Evolutionary conservation across 2,797 vertebrate genomes (phyloP).

Genomic region (Enteromius anoplus): DNA sequence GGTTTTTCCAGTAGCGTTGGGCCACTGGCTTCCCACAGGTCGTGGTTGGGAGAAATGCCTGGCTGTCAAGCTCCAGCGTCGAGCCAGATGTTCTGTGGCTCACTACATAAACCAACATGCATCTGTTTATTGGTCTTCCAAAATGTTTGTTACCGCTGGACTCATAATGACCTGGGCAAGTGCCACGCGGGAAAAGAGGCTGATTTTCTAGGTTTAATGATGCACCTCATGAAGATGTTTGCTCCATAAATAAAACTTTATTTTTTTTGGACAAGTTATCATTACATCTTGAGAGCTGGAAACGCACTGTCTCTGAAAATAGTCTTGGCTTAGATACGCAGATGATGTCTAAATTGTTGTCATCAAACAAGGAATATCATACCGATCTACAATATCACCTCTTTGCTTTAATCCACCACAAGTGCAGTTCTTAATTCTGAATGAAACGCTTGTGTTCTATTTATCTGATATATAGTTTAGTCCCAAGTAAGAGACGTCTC

Average conservation of each 20-base stretch:
- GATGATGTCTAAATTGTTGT: not conserved
- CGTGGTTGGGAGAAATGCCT: slow-evolving; percentile 82
- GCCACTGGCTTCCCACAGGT: slow-evolving; percentile 72
- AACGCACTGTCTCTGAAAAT: not conserved
- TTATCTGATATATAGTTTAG: slow-evolving; percentile 41
- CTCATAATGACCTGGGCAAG: slow-evolving; percentile 77
- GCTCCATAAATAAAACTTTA: slow-evolving; percentile 1
- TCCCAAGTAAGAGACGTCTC: slow-evolving; percentile 34
- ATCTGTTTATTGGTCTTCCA: slow-evolving; percentile 84
- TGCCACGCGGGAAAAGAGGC: slow-evolving; percentile 49
- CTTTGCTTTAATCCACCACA: not conserved
- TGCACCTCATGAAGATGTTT: slow-evolving; percentile 20
- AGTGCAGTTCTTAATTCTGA: not conserved
- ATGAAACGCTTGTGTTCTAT: slow-evolving; percentile 12
- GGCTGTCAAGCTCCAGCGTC: slow-evolving; percentile 86
- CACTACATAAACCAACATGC: slow-evolving; percentile 84
- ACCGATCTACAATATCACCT: not conserved
- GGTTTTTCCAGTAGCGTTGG: slow-evolving; percentile 62
- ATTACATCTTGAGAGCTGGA: not conserved
- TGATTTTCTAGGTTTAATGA: slow-evolving; percentile 35
- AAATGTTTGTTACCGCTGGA: slow-evolving; percentile 83
- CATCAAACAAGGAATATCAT: not conserved
- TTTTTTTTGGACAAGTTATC: not conserved
- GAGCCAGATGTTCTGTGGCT: slow-evolving; percentile 90
- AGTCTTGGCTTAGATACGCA: not conserved